phyloP scores from a whole-genome alignment of 2,113 vertebrate species.

The Excalfactoria chinensis region DNA sequence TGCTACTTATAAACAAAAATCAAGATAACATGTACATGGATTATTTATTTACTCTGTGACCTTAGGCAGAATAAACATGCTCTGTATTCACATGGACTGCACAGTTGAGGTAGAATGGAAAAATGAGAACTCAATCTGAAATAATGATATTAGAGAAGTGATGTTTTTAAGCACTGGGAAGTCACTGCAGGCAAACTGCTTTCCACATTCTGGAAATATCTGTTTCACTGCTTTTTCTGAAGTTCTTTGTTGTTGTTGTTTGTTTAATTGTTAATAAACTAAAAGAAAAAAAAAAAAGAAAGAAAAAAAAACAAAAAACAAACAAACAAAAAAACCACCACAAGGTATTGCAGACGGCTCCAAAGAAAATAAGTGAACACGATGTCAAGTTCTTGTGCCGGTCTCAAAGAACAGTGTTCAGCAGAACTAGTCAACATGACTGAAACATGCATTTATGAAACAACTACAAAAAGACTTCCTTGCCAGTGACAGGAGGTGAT shows the following conservation, averaged over 20 bases:
- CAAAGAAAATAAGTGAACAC: background rate
- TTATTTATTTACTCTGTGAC: background rate
- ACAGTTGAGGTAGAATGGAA: background rate
- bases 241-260: background rate
- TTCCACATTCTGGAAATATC: background rate
- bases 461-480: conserved; percentile 62
- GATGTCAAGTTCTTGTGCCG: conserved; percentile 15
- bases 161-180: background rate
- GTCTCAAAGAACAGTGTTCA: conserved; percentile 38
- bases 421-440: conserved; percentile 34
- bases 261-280: background rate
- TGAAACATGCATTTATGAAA: conserved; percentile 71
- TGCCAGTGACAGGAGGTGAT: conserved; percentile 80
- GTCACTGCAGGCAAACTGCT: background rate
- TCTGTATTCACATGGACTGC: background rate
- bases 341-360: background rate
- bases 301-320: too few relatives aligned
- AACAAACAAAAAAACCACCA: background rate
- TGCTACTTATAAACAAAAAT: background rate
- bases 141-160: background rate
- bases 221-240: background rate
- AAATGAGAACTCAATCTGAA: background rate
- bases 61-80: background rate
- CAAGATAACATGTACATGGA: background rate
- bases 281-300: background rate